Percentiles rank a stretch among this genome's conserved stretches.
These are phyloP conservation scores for Vanessa tameamea DNA, from an alignment of 1,140 invertebrate genomes.

Conservation along the genomic window DNA sequence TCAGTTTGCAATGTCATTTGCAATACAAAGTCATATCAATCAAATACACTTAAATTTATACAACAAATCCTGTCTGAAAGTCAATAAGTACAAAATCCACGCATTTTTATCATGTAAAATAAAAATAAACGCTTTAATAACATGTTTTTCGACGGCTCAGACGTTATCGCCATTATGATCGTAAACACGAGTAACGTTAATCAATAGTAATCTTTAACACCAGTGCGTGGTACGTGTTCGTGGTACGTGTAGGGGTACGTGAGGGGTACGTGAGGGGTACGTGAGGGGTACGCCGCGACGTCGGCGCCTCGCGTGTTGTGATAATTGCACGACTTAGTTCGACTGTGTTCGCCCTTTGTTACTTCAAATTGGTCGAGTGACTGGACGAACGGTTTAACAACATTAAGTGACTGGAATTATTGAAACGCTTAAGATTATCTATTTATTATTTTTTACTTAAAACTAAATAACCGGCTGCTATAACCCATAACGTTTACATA, in stretches of 20 bases:
- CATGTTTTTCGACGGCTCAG: neutral
- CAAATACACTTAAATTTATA: no score
- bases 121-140: no score
- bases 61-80: no score
- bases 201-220: constrained; percentile 44
- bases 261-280: no score
- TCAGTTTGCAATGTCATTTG: no score
- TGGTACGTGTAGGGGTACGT: no score
- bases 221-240: constrained; percentile 38
- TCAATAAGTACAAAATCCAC: no score
- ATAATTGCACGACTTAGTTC: constrained; percentile 63
- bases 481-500: no score
- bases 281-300: constrained; percentile 48
- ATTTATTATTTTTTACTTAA: no score
- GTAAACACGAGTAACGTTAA: constrained; percentile 16
- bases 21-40: no score
- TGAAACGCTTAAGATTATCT: neutral
- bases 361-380: constrained; percentile 13
- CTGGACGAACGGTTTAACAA: neutral
- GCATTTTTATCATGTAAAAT: no score
- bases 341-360: constrained; percentile 28
- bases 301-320: constrained; percentile 63
- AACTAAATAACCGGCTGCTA: no score
- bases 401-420: neutral
- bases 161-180: neutral